Percentiles rank a stretch among this genome's conserved stretches.
Evolutionary conservation across 1,140 invertebrate genomes (phyloP).

Genomic region (Halesus radiatus): DNA sequence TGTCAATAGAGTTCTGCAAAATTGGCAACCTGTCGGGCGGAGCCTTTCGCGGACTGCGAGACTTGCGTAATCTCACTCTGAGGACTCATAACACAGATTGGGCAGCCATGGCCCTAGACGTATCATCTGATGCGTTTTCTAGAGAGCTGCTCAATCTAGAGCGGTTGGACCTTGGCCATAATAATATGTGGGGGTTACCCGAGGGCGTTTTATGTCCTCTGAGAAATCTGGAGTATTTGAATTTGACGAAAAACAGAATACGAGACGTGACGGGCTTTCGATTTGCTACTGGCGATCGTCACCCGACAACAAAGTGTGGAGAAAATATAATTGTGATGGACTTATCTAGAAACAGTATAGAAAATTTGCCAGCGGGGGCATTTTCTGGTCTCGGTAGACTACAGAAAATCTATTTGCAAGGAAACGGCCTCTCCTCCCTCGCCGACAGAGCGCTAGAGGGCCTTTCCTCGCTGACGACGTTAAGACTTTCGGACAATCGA

Average conservation of each 20-base stretch:
- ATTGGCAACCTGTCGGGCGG: constrained; percentile 89
- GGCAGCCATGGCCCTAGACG: constrained; percentile 86
- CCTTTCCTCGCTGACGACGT: constrained; percentile 79
- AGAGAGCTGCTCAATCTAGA: constrained; percentile 81
- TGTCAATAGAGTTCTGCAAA: constrained; percentile 92
- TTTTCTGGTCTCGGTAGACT: constrained; percentile 80
- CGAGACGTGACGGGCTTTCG: constrained; percentile 83
- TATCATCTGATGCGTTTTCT: constrained; percentile 81
- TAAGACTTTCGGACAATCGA: constrained; percentile 87
- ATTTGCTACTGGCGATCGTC: constrained; percentile 76
- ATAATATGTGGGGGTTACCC: constrained; percentile 89
- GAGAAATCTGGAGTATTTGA: constrained; percentile 81
- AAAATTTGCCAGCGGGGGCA: constrained; percentile 81
- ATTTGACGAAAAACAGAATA: constrained; percentile 86
- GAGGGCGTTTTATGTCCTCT: constrained; percentile 86
- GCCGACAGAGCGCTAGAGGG: constrained; percentile 88
- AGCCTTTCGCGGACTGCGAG: constrained; percentile 84
- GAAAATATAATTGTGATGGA: constrained; percentile 82
- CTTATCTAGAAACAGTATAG: constrained; percentile 86
- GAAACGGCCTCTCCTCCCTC: constrained; percentile 81
- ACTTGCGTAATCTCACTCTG: constrained; percentile 87
- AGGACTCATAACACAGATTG: constrained; percentile 91
- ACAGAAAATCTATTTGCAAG: constrained; percentile 76
- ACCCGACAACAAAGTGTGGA: constrained; percentile 77
- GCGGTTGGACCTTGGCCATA: constrained; percentile 87